Base-by-base conservation (phyloP, 2,888 invertebrate species). In the Apotomis betuletana region DNA sequence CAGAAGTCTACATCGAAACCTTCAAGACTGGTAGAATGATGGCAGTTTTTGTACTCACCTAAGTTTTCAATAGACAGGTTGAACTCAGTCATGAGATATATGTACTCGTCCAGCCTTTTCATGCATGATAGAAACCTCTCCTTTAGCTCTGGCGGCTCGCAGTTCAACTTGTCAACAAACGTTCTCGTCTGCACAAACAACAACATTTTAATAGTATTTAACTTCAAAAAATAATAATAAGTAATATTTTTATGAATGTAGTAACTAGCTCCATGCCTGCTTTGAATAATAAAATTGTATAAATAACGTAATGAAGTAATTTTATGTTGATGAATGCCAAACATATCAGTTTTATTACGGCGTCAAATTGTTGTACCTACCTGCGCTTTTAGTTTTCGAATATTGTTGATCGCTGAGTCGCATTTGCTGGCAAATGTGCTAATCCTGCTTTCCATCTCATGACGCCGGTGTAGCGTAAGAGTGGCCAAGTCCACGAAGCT, bases 401-500 rank as follows among this genome's bases (percentile, higher is more conserved):
- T 85, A 73, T 90, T 83, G 3, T 81, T 80, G 13, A 88, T 82
- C 1, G 90, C 89, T 58, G 80, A 81, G 74, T 91, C 90, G 79
- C 92, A 91, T 88, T 90, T 92, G 58, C 83, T 80, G 6, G 83
- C 71, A 75, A 92, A 90, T 4, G 77, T 75, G 57, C 85, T 84
- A 62, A 90, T 85, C 75, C 92, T 84, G n/a, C 79, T 80, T 79
- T 90, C 90, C 78, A 92, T 79, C 74, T 92, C 92, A 70, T 85
- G 85, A n/a, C 88, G 86, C 13, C 91, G 86, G 76, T 91, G 90
- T 74, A 89, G 76, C 5, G 92, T 87, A 75, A 92, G 75, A 54
- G 89, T 90, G 15, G 89, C 90, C 5, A 92, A 82, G 72, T 91
- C 89, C 57, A 92, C 81, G 74, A 87, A 91, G 84, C 92, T 93